Evolutionary conservation across 2,113 vertebrate genomes (phyloP).

Genomic region (Carettochelys insculpta): DNA sequence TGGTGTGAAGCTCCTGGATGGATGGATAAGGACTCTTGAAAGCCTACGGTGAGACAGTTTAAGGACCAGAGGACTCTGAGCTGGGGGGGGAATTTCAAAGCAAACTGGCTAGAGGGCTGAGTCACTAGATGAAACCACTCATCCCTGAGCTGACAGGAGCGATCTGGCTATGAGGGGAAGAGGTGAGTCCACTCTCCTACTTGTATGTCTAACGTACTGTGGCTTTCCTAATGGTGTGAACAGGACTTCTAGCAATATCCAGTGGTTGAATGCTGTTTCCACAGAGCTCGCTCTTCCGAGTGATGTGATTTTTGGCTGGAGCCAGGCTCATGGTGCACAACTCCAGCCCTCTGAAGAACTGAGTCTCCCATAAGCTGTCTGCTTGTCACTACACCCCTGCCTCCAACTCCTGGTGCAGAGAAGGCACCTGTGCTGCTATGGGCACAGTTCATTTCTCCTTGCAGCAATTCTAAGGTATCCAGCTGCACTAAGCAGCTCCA

Average conservation of each 20-base stretch:
- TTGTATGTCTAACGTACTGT: not conserved
- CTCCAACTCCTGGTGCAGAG: not conserved
- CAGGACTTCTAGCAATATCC: not conserved
- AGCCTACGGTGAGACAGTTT: too few relatives aligned
- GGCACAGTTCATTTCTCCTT: too few relatives aligned
- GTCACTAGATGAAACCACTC: not conserved
- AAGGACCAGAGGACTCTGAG: not conserved
- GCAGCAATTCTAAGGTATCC: too few relatives aligned
- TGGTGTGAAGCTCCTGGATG: not conserved
- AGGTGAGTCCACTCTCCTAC: not conserved
- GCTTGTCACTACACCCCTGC: not conserved
- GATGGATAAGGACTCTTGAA: not conserved
- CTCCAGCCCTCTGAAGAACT: not conserved
- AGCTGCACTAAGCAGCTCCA: too few relatives aligned
- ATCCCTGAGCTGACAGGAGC: not conserved
- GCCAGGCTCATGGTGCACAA: not conserved
- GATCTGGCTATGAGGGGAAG: not conserved
- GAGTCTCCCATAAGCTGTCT: not conserved
- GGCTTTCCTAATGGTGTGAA: not conserved
- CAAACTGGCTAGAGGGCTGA: not conserved
- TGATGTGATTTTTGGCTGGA: not conserved
- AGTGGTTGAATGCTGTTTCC: not conserved
- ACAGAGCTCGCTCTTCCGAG: not conserved
- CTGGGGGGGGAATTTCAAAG: not conserved
- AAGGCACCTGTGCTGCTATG: too few relatives aligned